Base-by-base conservation (phyloP, 2,888 invertebrate species). In the Ommatoiulus sabulosus region DNA sequence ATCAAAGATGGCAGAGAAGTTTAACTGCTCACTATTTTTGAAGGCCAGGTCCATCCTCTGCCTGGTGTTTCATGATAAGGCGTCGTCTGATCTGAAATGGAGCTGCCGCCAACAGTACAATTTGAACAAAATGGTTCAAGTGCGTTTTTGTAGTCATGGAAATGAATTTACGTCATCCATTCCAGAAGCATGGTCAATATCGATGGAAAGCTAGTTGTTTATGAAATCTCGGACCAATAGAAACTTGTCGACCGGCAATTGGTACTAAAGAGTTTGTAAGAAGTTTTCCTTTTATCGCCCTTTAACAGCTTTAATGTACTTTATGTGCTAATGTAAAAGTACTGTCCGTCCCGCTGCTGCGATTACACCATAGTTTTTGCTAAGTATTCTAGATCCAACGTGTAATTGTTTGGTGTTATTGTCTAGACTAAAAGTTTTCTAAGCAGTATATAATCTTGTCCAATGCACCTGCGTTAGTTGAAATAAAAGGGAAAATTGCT, bases 81-180 rank as follows among this genome's bases (percentile, higher is more conserved):
- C 24, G 10, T 24, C 24, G n/a, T 72, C 72, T 8, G 72, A 72
- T 24, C 20, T 72, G 24, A 72, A 24, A n/a, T 72, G 6, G 24
- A 72, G 10, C 24, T 24, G 24, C 63, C n/a, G n/a, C n/a, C 63
- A 63, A 17, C 24, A 8, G 72, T 72, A 72, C 24, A 7, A 24
- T 72, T 72, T 72, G 72, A 72, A 72, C 24, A 24, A 72, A 72
- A 72, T 24, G 24, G 72, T 10, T 24, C 72, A 24, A 72, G 7
- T 72, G 72, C 72, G 2, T 72, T 72, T 63, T 72, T 72, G 72
- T 72, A 72, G 72, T 72, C 72, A 72, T 72, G 72, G 72, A 72
- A 72, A 72, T 72, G 72, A 10, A 24, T 72, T 72, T 72, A 72
- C 72, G 72, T 72, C 72, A 72, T 72, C 24, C 72, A 20, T 72